Conservation (phyloP, 2,797 vertebrate species). For the Acanthornis magna region DNA sequence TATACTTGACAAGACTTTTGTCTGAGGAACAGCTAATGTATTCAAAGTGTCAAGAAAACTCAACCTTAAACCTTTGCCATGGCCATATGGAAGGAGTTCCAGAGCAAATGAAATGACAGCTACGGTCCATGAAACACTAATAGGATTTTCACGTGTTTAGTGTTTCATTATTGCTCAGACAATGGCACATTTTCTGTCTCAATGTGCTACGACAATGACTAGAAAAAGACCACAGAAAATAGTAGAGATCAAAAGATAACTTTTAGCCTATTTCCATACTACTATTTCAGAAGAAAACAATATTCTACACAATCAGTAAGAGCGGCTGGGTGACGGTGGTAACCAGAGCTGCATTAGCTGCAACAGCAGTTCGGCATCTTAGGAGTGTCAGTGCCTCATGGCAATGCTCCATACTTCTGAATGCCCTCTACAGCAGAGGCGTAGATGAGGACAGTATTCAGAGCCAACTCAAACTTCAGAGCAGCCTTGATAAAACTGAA, state of each 20-base stretch:
- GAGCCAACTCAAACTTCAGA: slow-evolving; percentile 32
- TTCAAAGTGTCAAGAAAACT: slow-evolving; percentile 13
- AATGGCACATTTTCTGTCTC: not conserved
- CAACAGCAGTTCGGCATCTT: not conserved
- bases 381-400: not conserved
- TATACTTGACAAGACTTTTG: slow-evolving; percentile 12
- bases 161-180: slow-evolving; percentile 1
- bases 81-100: not conserved
- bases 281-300: not conserved
- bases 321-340: not conserved
- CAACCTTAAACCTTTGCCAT: slow-evolving; percentile 13
- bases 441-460: not conserved
- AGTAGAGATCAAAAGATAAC: not conserved
- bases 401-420: not conserved
- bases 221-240: not conserved
- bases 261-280: not conserved
- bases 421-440: not conserved
- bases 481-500: slow-evolving; percentile 8
- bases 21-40: slow-evolving; percentile 11
- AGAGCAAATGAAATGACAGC: slow-evolving; percentile 46
- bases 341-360: not conserved
- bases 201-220: not conserved
- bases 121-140: not conserved
- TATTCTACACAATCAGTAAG: not conserved
- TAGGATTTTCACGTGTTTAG: slow-evolving; percentile 8